phyloP scores from a whole-genome alignment of 2,888 invertebrate species.

The Ypsolopha scabrella region DNA sequence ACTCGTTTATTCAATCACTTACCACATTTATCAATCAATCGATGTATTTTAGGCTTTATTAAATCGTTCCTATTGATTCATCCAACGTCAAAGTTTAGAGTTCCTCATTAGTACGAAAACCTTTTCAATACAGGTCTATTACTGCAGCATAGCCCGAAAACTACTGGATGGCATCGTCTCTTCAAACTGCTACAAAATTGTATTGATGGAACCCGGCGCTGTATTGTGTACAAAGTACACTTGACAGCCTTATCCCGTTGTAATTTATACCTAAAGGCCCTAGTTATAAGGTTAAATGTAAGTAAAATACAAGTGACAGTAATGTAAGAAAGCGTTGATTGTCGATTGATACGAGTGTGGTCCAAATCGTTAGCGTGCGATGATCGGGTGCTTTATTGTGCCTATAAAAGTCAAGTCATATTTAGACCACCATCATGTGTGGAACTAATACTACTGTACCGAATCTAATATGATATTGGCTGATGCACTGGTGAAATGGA shows the following conservation, averaged over 20 bases:
- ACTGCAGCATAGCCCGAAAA: no score
- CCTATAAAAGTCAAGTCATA: slow-evolving; percentile 3
- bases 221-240: neutral
- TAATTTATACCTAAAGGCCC: neutral
- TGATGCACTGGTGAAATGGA: no score
- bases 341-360: slow-evolving; percentile 20
- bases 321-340: slow-evolving; percentile 4
- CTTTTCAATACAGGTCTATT: no score
- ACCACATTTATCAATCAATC: slow-evolving; percentile 27
- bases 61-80: neutral
- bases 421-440: neutral
- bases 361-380: slow-evolving; percentile 22
- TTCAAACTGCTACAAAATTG: no score
- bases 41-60: slow-evolving; percentile 9
- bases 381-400: slow-evolving; percentile 10
- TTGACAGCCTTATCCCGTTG: neutral
- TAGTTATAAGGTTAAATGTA: neutral
- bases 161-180: no score
- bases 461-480: no score
- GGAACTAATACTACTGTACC: no score
- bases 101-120: no score
- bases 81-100: no score
- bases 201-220: no score
- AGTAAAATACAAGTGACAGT: neutral
- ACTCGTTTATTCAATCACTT: neutral